Base-by-base conservation (phyloP, 2,888 invertebrate species). In the Tigriopus californicus region DNA sequence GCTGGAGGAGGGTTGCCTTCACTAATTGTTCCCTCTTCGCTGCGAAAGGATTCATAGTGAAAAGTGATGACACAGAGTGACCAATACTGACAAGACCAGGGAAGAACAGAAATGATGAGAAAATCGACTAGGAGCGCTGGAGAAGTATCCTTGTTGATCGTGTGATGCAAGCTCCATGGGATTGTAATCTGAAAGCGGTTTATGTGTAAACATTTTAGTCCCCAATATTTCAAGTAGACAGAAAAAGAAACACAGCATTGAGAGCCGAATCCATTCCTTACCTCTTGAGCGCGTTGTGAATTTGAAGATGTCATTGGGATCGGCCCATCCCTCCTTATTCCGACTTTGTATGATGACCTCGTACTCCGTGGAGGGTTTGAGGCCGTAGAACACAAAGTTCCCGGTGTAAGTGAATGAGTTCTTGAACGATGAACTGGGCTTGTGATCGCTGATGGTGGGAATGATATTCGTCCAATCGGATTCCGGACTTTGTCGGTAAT, bases 311-410 rank as follows among this genome's bases (percentile, higher is more conserved):
- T 58, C 58, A 20, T 22, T 40, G 18, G 59, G 33, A 52, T 59
- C 49, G 12, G 59, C 51, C 59, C 59, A 59, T 18, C 59, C 59
- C 41, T 59, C 59, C 20, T 22, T 76, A 70, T 80, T 81, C 67
- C 77, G 76, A 60, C 80, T 78, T 66, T 77, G 77, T 61, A 80
- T 79, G 68, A 77, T 78, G 61, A 80, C 80, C 67, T 81, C 80
- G 66, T 80, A 81, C 66, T 78, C 77, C 61, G 77, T 76, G 62
- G 77, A 79, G 15, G 79, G 76, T 67, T 80, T 79, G 65, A 81
- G 72, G 58, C 78, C 79, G 64, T 77, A 74, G 67, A 80, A 79
- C 70, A 79, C 74, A 69, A 80, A 80, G 65, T 77, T 79, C 77
- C 80, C 80, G 65, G 77, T 75, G 67, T 80, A 79, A 52, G 77